Evolutionary conservation across 2,113 vertebrate species (phyloP).

Genomic region (Lonchura striata): DNA sequence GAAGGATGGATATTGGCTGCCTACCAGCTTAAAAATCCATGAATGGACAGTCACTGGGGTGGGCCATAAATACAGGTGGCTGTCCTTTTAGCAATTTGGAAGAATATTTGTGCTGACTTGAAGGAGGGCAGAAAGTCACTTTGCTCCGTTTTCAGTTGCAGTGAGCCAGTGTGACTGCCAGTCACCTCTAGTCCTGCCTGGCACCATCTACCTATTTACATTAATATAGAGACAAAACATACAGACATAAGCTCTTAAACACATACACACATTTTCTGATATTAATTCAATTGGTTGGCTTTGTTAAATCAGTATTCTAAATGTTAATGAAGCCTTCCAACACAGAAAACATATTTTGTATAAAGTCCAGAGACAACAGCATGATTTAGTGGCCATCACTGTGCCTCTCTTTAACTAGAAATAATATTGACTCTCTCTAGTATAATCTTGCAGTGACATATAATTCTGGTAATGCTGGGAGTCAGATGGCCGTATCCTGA

Average conservation of each 20-base stretch:
- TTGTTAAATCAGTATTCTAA: not conserved
- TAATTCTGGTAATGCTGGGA: not conserved
- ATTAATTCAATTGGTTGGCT: not conserved
- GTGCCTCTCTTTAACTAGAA: not conserved
- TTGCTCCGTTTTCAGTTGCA: not conserved
- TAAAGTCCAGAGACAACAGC: not conserved
- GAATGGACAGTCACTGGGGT: not conserved
- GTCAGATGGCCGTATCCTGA: not conserved
- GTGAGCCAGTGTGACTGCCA: not conserved
- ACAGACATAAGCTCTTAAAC: not conserved
- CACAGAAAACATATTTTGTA: not conserved
- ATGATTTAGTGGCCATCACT: not conserved
- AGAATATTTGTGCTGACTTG: not conserved
- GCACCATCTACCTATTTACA: not conserved
- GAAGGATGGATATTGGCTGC: not conserved
- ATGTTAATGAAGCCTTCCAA: not conserved
- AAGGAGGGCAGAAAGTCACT: not conserved
- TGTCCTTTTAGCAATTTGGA: not conserved
- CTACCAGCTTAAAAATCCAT: not conserved
- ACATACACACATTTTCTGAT: not conserved
- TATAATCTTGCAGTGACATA: not conserved
- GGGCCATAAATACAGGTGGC: not conserved
- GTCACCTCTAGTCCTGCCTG: not conserved
- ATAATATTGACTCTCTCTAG: not conserved
- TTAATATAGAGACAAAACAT: accelerated